Conservation (phyloP, 1,140 invertebrate species). For the Alviniconcha marisindica region DNA sequence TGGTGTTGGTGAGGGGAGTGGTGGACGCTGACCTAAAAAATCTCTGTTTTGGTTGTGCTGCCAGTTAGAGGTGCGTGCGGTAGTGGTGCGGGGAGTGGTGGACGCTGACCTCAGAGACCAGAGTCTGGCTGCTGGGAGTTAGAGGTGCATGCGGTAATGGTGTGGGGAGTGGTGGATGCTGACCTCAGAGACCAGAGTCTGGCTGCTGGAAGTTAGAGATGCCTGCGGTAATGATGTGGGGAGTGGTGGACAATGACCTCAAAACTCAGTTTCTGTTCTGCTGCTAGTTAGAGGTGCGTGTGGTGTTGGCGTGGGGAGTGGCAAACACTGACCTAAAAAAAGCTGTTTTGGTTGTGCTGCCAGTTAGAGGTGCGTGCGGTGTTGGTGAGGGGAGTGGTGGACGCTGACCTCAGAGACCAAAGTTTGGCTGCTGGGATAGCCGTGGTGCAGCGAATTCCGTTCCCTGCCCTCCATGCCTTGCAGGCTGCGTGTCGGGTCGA, state of each 20-base stretch:
- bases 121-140: neutral
- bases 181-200: neutral
- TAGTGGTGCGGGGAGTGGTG: neutral
- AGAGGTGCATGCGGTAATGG: neutral
- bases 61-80: neutral
- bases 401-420: neutral
- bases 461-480: neutral
- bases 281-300: neutral
- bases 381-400: constrained; percentile 20
- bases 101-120: neutral
- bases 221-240: neutral
- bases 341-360: neutral
- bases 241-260: neutral
- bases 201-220: neutral
- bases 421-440: constrained; percentile 1
- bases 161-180: neutral
- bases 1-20: neutral
- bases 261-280: neutral
- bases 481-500: constrained; percentile 4
- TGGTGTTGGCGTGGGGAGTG: neutral
- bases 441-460: neutral
- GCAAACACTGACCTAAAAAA: no score
- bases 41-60: no score
- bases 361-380: neutral
- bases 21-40: no score